These are phyloP conservation scores for Callyntrura sp. DNA, from an alignment of 2,888 invertebrate genomes.

Conservation along the genomic window DNA sequence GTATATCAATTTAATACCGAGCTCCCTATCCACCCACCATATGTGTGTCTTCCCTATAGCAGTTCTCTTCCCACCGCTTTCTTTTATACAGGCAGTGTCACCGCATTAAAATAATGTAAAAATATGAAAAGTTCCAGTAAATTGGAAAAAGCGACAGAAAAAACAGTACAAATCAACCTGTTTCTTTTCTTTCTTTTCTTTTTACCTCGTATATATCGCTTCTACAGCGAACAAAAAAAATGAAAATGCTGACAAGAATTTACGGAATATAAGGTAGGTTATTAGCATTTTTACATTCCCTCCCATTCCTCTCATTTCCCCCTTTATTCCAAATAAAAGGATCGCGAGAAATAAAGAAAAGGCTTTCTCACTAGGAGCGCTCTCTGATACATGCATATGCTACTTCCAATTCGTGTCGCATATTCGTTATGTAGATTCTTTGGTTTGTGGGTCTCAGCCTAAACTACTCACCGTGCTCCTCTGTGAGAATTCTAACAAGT, in stretches of 20 bases:
- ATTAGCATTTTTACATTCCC: constrained; percentile 52
- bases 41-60: too few species aligned
- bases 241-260: constrained; percentile 24
- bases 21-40: too few species aligned
- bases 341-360: background rate
- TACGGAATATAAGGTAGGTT: constrained; percentile 25
- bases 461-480: background rate
- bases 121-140: constrained; percentile 25
- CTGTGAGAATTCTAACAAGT: constrained; percentile 80
- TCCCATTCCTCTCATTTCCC: constrained; percentile 5
- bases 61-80: background rate
- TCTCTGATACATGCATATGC: background rate
- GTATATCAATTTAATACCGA: too few species aligned
- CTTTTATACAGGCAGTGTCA: background rate
- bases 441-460: constrained; percentile 35
- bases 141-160: constrained; percentile 26
- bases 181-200: constrained; percentile 14
- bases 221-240: background rate
- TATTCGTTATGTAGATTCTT: constrained; percentile 65
- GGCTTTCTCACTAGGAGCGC: background rate
- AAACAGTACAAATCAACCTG: constrained; percentile 36
- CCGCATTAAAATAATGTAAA: constrained; percentile 28
- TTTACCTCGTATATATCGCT: too few species aligned
- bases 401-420: constrained; percentile 7
- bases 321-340: background rate